phyloP scores from a whole-genome alignment of 2,113 vertebrate genomes.

The Rhineura floridana region DNA sequence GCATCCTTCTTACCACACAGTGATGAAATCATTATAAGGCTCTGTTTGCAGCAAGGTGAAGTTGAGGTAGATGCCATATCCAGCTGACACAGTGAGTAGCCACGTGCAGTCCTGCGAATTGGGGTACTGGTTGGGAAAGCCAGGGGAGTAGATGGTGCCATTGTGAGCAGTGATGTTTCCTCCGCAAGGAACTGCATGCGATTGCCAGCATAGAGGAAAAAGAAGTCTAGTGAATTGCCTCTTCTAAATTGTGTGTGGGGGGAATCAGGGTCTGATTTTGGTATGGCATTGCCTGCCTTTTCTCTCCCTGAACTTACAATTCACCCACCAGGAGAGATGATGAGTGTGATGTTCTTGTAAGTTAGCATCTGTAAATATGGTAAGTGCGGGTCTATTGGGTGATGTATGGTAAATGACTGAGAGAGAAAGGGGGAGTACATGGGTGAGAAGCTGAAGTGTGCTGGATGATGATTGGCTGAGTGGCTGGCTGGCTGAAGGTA shows the following conservation, averaged over 20 bases:
- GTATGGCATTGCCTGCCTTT: background rate
- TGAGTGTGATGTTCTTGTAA: no score
- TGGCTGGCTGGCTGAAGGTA: no score
- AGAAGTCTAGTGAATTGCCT: background rate
- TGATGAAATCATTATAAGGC: slow-evolving; percentile 94
- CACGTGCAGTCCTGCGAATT: slow-evolving; percentile 93
- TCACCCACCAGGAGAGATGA: no score
- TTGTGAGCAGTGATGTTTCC: slow-evolving; percentile 92
- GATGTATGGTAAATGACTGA: no score
- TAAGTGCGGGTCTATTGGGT: no score
- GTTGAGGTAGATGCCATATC: slow-evolving; percentile 91
- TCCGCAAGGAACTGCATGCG: slow-evolving; percentile 88
- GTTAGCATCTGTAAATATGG: no score
- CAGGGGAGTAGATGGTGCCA: slow-evolving; percentile 94
- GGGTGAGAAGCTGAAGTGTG: no score
- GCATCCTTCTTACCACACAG: slow-evolving; percentile 84
- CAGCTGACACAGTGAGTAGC: slow-evolving; percentile 88
- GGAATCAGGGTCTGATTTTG: background rate
- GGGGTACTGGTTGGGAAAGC: slow-evolving; percentile 94
- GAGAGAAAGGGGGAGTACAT: no score
- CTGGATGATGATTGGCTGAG: no score
- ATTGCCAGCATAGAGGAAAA: slow-evolving; percentile 50
- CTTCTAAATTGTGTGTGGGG: background rate
- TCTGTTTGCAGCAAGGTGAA: slow-evolving; percentile 94
- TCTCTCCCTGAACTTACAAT: background rate